Evolutionary conservation across 2,113 vertebrate genomes (phyloP).

Genomic region (Pavo muticus): DNA sequence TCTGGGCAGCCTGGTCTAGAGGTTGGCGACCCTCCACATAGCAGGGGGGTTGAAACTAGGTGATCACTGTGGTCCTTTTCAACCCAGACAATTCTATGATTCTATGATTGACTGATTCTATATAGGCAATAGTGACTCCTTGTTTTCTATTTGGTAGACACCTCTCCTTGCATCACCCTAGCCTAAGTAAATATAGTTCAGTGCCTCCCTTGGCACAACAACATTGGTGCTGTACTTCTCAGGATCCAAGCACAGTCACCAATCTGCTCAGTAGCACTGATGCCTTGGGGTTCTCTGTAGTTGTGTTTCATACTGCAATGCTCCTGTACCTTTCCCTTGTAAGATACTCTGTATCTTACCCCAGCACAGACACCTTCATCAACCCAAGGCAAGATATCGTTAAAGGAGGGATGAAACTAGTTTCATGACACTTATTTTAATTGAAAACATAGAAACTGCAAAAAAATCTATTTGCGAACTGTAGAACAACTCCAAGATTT

Average conservation of each 20-base stretch:
- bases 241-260: neutral
- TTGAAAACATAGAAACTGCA: neutral
- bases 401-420: neutral
- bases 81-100: too few relatives aligned
- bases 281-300: neutral
- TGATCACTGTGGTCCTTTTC: too few relatives aligned
- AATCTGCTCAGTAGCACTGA: neutral
- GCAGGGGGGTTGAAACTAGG: too few relatives aligned
- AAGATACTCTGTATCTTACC: neutral
- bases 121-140: neutral
- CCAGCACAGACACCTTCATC: neutral
- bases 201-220: neutral
- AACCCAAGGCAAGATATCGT: neutral
- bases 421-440: neutral
- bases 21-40: too few relatives aligned
- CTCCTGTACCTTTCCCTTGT: neutral
- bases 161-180: neutral
- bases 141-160: neutral
- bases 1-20: too few relatives aligned
- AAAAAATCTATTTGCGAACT: neutral
- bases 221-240: neutral
- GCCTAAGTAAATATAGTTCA: neutral
- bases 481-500: neutral
- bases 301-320: neutral
- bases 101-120: too few relatives aligned